A percentile compares a stretch with the other conserved stretches of the same genome.
phyloP scores from a whole-genome alignment of 2,888 invertebrate genomes.

The Pollenia amentaria region DNA sequence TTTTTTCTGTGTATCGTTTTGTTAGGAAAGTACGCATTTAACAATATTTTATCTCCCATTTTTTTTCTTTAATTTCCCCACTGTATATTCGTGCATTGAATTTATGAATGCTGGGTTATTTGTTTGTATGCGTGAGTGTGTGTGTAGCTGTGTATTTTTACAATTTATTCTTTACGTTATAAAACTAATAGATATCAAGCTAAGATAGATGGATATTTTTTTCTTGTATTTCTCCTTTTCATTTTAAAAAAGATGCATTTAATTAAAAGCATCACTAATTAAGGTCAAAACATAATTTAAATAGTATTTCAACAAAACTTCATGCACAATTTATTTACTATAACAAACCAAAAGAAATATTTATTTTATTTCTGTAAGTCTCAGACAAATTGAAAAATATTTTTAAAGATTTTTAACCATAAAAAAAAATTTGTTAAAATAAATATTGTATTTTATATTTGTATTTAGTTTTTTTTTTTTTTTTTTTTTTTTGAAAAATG shows the following conservation, averaged over 20 bases:
- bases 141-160: background rate
- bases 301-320: constrained; percentile 52
- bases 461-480: constrained; percentile 14
- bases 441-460: constrained; percentile 14
- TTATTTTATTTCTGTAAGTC: constrained; percentile 30
- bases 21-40: too few species aligned
- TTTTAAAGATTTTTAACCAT: constrained; percentile 41
- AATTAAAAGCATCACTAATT: constrained; percentile 76
- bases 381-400: constrained; percentile 59
- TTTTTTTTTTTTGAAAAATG: background rate
- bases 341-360: constrained; percentile 8
- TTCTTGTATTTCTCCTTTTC: constrained; percentile 26
- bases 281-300: constrained; percentile 76
- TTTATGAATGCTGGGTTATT: background rate
- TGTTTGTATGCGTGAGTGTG: background rate
- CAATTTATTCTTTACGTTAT: constrained; percentile 16
- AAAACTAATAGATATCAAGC: constrained; percentile 59
- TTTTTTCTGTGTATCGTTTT: too few species aligned
- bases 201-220: constrained; percentile 26
- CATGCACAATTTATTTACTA: constrained; percentile 37
- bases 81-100: background rate
- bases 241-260: constrained; percentile 68
- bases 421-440: constrained; percentile 45
- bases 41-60: too few species aligned
- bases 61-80: too few species aligned